Evolutionary conservation across 1,140 invertebrate species (phyloP).

Genomic region (Drosophila truncata): DNA sequence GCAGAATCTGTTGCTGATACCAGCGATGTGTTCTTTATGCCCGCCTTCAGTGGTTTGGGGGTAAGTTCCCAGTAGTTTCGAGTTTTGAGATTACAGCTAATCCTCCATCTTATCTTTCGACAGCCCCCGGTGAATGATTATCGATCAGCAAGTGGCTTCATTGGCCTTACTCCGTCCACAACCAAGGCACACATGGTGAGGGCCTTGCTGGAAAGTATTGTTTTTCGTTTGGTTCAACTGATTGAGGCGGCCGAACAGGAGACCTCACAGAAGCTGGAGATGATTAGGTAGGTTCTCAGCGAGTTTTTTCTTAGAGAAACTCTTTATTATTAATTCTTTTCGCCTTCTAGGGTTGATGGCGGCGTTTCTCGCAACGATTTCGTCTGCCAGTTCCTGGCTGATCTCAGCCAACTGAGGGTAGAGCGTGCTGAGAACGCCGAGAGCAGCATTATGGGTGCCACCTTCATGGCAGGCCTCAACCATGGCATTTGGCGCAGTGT

Average conservation of each 20-base stretch:
- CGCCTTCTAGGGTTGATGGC: constrained; percentile 93
- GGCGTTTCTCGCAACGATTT: constrained; percentile 97
- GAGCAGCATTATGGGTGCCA: constrained; percentile 92
- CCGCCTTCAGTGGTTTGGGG: constrained; percentile 96
- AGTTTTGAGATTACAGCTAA: not conserved
- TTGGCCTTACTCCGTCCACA: constrained; percentile 93
- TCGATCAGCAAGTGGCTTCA: constrained; percentile 92
- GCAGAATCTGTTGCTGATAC: constrained; percentile 91
- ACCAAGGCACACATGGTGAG: constrained; percentile 92
- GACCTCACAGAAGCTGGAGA: constrained; percentile 87
- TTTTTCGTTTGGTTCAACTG: constrained; percentile 93
- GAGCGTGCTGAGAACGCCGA: constrained; percentile 90
- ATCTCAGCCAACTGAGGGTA: constrained; percentile 91
- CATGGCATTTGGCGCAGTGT: constrained; percentile 92
- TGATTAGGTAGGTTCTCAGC: constrained; percentile 87
- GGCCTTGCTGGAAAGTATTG: constrained; percentile 94
- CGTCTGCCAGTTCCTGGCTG: constrained; percentile 93
- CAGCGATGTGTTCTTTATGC: constrained; percentile 95
- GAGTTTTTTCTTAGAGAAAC: not conserved
- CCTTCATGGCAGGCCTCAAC: constrained; percentile 92
- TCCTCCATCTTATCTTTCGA: constrained; percentile 50
- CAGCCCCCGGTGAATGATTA: constrained; percentile 96
- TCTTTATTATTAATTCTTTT: not conserved
- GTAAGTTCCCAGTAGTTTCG: constrained; percentile 86
- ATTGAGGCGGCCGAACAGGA: constrained; percentile 90